Base-by-base conservation (phyloP, 2,797 vertebrate species). In the Hephaestus fuliginosus region DNA sequence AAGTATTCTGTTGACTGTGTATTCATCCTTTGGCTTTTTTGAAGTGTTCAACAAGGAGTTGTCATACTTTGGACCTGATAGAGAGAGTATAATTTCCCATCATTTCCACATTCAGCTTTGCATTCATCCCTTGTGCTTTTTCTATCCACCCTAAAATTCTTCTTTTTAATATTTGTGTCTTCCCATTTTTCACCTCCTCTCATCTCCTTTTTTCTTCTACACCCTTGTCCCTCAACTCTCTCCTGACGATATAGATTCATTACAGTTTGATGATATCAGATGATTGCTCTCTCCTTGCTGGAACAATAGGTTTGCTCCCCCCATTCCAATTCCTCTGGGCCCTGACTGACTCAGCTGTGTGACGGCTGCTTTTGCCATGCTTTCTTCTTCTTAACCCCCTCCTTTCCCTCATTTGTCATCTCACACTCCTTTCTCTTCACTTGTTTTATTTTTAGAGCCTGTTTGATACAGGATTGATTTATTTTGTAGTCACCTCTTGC, bases 221-320 rank as follows among this genome's bases (percentile, higher is more conserved):
- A 74, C 46, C 28, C 74, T 74, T 62, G 74, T 88, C 75, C 70
- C 73, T 66, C 52, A 84, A 11, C 49, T 53, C 36, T 82, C 80
- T 79, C 77, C 73, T 87, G 77, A 76, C 65, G n/a, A 82, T 88
- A 85, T 80, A 85, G 88, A 91, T 92, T 93, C 88, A 92, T 94
- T 94, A 93, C 89, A 90, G 89, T 91, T 88, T 91, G 91, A 93
- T 93, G 86, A 94, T 93, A 94, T 93, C 91, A 94, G 88, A 93
- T 94, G 90, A 92, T 93, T 93, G 89, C 83, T 82, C 91, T 87
- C 76, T 89, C 84, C 64, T 80, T 88, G 83, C 84, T 90, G 81
- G 91, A 91, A 92, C 89, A 93, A 91, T 89, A 84, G 88, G 74
- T 85, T 81, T 64, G 75, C 82, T 82, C 36, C 89, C 85, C 3